These are phyloP conservation scores for Orchesella cincta DNA, from an alignment of 1,140 invertebrate genomes.

Conservation along the genomic window DNA sequence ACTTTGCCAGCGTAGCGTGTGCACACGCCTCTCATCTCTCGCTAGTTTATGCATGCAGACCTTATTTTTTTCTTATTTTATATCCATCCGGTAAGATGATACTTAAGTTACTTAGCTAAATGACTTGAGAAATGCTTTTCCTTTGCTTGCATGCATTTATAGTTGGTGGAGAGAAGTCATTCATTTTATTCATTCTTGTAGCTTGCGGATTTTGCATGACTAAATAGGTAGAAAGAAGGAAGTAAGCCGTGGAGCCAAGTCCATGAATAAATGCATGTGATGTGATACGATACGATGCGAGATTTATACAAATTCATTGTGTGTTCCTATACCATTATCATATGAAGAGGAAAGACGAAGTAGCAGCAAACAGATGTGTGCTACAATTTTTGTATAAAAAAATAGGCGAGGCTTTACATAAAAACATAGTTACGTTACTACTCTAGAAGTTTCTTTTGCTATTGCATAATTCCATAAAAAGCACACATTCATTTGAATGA, in stretches of 20 bases:
- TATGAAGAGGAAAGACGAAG: neutral
- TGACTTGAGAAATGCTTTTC: constrained; percentile 4
- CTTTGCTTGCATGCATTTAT: neutral
- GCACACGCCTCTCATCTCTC: no score
- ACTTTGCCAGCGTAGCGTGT: no score
- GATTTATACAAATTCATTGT: neutral
- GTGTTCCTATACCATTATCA: neutral
- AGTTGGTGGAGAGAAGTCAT: neutral
- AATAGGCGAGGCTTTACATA: neutral
- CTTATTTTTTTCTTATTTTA: no score
- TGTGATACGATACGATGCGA: neutral
- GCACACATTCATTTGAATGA: neutral
- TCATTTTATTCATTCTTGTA: neutral
- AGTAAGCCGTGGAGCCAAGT: neutral
- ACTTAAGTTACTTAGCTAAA: neutral
- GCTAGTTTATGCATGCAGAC: no score
- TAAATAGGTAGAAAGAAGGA: constrained; percentile 11
- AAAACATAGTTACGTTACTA: neutral
- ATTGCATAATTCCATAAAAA: constrained; percentile 15
- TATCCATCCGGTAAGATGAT: constrained; percentile 10
- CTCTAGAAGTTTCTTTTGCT: neutral
- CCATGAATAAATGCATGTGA: constrained; percentile 11
- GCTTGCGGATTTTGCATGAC: neutral
- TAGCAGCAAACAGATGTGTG: neutral
- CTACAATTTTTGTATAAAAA: neutral